Percentiles rank a stretch among this genome's conserved stretches.
phyloP scores from a whole-genome alignment of 2,888 invertebrate species.

The Seira ritae region DNA sequence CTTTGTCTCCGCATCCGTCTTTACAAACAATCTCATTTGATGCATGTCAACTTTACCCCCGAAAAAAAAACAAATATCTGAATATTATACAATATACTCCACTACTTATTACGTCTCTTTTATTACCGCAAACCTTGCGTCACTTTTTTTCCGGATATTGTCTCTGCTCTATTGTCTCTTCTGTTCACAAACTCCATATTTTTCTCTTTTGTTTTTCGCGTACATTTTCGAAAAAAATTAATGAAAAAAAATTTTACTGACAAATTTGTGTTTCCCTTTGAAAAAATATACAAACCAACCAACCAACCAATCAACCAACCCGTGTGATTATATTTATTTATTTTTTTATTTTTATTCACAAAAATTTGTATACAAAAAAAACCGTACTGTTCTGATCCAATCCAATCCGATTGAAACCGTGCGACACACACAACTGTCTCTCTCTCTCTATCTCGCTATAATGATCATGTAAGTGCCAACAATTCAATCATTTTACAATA shows the following conservation, averaged over 20 bases:
- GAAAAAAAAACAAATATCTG: too few species aligned
- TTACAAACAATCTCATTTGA: conserved; percentile 52
- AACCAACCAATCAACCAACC: conserved; percentile 26
- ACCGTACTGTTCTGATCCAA: conserved; percentile 41
- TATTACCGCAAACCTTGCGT: conserved; percentile 52
- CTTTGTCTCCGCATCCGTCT: conserved; percentile 71
- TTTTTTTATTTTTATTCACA: too few species aligned
- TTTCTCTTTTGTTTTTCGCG: conserved; percentile 16
- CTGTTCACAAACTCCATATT: conserved; percentile 16
- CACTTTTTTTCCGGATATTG: conserved; percentile 51
- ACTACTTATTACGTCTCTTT: too few species aligned
- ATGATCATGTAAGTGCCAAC: conserved; percentile 62
- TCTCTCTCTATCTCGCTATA: conserved; percentile 43
- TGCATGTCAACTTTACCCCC: conserved; percentile 71
- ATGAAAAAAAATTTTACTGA: conserved; percentile 55
- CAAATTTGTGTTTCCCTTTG: conserved; percentile 52
- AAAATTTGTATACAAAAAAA: conserved; percentile 43
- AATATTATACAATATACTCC: too few species aligned
- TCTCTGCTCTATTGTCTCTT: conserved; percentile 56
- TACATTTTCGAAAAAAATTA: too few species aligned
- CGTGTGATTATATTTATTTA: conserved; percentile 24
- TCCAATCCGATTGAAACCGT: conserved; percentile 62
- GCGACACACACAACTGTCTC: conserved; percentile 53
- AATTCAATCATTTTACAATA: conserved; percentile 35
- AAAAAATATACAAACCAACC: conserved; percentile 19